These are phyloP conservation scores for Drosophila sucinea DNA, from an alignment of 1,140 invertebrate genomes.

Conservation along the genomic window DNA sequence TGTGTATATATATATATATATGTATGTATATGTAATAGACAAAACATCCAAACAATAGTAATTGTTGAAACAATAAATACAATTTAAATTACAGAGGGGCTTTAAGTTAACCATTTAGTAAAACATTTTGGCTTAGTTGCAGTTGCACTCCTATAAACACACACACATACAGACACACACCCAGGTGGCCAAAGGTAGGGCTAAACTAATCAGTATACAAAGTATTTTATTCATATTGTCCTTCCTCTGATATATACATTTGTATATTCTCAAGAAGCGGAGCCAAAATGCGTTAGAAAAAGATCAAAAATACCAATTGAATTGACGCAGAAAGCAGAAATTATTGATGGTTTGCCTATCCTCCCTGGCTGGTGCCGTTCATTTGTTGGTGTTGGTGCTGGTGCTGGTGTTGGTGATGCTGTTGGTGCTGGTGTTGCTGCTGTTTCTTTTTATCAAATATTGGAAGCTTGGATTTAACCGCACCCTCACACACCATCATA, in stretches of 20 bases:
- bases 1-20: conserved; percentile 28
- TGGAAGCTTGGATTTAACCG: conserved; percentile 91
- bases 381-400: neutral
- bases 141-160: conserved; percentile 35
- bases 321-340: conserved; percentile 7
- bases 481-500: conserved; percentile 91
- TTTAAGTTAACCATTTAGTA: conserved; percentile 29
- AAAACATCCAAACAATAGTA: conserved; percentile 11
- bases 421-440: conserved; percentile 47
- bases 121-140: conserved; percentile 56
- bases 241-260: neutral
- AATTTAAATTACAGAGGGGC: conserved; percentile 7
- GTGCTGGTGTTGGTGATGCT: conserved; percentile 40
- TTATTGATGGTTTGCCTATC: conserved; percentile 39
- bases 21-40: conserved; percentile 28
- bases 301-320: conserved; percentile 30
- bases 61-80: conserved; percentile 3
- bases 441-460: conserved; percentile 91
- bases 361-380: conserved; percentile 37
- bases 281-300: conserved; percentile 39
- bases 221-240: conserved; percentile 11
- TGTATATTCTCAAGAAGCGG: conserved; percentile 18
- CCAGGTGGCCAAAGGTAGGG: conserved; percentile 13
- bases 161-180: neutral
- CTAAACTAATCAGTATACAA: conserved; percentile 29